Base-by-base conservation (phyloP, 2,113 vertebrate species). In the Trematomus loennbergii region DNA sequence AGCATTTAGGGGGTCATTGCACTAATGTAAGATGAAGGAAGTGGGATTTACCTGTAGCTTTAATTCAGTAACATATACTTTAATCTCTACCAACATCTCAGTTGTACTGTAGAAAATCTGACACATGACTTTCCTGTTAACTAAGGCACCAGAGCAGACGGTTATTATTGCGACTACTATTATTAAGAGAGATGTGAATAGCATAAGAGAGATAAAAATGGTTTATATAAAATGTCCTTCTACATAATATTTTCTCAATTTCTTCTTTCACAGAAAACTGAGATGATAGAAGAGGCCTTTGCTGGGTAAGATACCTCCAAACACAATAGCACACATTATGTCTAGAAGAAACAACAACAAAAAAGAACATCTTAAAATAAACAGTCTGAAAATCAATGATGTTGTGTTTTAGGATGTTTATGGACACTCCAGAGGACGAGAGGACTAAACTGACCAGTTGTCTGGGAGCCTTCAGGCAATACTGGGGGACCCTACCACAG, bases 241-340 rank as follows among this genome's bases (percentile, higher is more conserved):
- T 9, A 54, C 4, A 16, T 36, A 4, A 79, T 20, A 3, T 36
- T 63, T 12, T 40, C 36, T 12, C 9, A 1, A 57, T 61, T 61
- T 52, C 57, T 6, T 58, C 2, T 1, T 49, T 57, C 22, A 46
- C 88, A 99, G 98, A 99, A 99, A 96, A 99, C 97, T 1, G 98
- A 99, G 88, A 93, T 98, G 63, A 99, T 99, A 75, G 98, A 99
- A 90, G 98, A 99, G 88, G 98, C 97, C 22, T 99, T 99, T 92
- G 96, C 97, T 76, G 98, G 98, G 98, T 99, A 90, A 96, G 96
- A 54, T 36, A 4, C 0, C 58, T 11, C 13, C 8, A 29, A 46
- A 54, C 45, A 74, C 25, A 29, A 29, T 29, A 29, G 29, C 29
- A 29, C 29, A 29, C 29, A 29, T 29, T 29, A 29, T 29, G 29